Evolutionary conservation across 1,140 invertebrate species (phyloP).

Genomic region (Orchestia grillus): DNA sequence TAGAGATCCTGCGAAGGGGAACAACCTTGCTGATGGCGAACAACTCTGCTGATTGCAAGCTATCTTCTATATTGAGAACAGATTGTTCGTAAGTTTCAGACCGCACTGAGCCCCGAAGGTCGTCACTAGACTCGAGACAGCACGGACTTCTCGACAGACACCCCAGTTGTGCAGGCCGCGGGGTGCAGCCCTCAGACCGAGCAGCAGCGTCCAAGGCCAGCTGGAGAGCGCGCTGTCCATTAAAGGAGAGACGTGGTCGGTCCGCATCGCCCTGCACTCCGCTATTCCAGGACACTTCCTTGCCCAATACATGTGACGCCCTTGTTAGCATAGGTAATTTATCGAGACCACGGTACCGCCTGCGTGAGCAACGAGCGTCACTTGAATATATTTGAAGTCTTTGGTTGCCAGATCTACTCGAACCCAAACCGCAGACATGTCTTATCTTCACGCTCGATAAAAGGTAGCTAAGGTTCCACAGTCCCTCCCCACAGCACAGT

Average conservation of each 20-base stretch:
- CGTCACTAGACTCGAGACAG: background rate
- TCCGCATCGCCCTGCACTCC: background rate
- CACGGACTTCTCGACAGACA: background rate
- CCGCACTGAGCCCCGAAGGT: background rate
- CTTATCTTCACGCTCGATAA: too few relatives aligned
- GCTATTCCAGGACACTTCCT: background rate
- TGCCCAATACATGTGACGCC: background rate
- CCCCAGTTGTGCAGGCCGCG: background rate
- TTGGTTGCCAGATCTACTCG: too few relatives aligned
- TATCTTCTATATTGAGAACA: too few relatives aligned
- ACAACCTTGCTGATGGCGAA: too few relatives aligned
- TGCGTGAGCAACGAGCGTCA: too few relatives aligned
- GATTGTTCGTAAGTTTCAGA: background rate
- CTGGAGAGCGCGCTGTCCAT: background rate
- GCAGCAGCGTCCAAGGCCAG: background rate
- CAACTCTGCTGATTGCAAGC: too few relatives aligned
- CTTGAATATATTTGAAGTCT: too few relatives aligned
- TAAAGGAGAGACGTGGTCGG: background rate
- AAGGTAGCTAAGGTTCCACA: background rate
- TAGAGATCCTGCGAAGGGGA: too few relatives aligned
- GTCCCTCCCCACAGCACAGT: background rate
- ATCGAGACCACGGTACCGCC: too few relatives aligned
- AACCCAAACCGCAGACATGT: too few relatives aligned
- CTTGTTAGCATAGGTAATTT: too few relatives aligned
- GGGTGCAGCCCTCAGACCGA: background rate